Base-by-base conservation (phyloP, 2,797 vertebrate genomes). In the Pseudomugil gertrudae region DNA sequence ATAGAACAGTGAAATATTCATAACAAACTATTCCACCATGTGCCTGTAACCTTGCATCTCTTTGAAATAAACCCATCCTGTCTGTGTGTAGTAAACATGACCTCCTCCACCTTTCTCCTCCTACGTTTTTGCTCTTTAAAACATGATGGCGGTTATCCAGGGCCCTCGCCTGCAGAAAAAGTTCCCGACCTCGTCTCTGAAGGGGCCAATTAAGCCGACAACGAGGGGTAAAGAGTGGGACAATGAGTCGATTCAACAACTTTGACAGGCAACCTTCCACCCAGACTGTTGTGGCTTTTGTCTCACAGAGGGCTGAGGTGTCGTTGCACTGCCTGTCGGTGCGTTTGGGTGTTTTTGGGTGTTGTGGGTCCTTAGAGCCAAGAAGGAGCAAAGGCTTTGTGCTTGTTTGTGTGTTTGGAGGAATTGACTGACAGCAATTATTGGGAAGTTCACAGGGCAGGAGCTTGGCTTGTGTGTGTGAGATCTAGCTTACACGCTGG, bases 351-450 rank as follows among this genome's bases (percentile, higher is more conserved):
- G 76, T 48, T 60, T 60, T 66, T 0, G 67, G 70, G 60, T 66
- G 62, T 66, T 51, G 50, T 51, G 64, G 63, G 75, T 74, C 71
- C 58, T 80, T 33, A 1, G 63, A 72, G 57, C 60, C 23, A 27
- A 65, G 66, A 36, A 5, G 54, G 30, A 80, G 72, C 32, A 3
- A 51, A 55, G 71, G 70, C 57, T 85, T 85, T 85, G 84, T 85
- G 78, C 83, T 80, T 84, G 79, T 82, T 84, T 80, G 85, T 64
- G 74, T 73, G 72, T 83, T 76, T 73, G 74, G 45, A 76, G 60
- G 57, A 67, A 70, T 84, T 89, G 88, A 90, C 78, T 89, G 87
- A 86, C 87, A 83, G 84, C 81, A 80, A 84, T 89, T 84, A 86
- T 85, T 47, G 74, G 36, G 56, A 66, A 68, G 82, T 75, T 84